Conservation (phyloP, 2,113 vertebrate genomes). For the Balaeniceps rex region DNA sequence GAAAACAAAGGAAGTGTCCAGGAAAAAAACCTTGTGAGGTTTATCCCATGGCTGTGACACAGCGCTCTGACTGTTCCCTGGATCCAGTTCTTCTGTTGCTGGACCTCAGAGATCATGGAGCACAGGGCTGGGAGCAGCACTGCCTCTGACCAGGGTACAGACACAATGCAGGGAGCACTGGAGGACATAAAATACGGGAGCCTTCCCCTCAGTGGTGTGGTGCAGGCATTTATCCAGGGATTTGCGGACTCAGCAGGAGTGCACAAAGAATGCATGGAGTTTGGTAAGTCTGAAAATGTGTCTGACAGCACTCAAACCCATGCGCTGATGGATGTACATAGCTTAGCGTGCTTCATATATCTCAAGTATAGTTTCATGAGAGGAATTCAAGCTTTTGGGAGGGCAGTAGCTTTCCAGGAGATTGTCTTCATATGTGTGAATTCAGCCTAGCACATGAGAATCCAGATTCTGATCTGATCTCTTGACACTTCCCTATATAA, state of each 20-base stretch:
- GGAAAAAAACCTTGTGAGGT: neutral
- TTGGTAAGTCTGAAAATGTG: neutral
- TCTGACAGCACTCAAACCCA: neutral
- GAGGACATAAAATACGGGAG: neutral
- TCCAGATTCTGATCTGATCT: neutral
- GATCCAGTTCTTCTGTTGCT: neutral
- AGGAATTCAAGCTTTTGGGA: neutral
- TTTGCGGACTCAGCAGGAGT: neutral
- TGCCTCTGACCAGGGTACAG: neutral
- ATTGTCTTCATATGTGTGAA: neutral
- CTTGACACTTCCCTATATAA: neutral
- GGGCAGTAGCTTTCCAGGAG: neutral
- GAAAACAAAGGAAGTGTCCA: neutral
- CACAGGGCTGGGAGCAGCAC: neutral
- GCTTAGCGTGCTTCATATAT: neutral
- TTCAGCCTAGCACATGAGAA: neutral
- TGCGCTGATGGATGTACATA: neutral
- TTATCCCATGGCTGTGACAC: neutral
- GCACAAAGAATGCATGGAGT: neutral
- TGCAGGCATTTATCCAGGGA: neutral
- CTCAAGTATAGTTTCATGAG: neutral
- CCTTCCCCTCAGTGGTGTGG: neutral
- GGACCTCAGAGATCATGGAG: neutral
- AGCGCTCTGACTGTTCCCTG: neutral
- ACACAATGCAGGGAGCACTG: neutral